Evolutionary conservation across 1,140 invertebrate genomes (phyloP), one percentile per base, ranked within the genome.

Genomic region (Lepidurus packardi): DNA sequence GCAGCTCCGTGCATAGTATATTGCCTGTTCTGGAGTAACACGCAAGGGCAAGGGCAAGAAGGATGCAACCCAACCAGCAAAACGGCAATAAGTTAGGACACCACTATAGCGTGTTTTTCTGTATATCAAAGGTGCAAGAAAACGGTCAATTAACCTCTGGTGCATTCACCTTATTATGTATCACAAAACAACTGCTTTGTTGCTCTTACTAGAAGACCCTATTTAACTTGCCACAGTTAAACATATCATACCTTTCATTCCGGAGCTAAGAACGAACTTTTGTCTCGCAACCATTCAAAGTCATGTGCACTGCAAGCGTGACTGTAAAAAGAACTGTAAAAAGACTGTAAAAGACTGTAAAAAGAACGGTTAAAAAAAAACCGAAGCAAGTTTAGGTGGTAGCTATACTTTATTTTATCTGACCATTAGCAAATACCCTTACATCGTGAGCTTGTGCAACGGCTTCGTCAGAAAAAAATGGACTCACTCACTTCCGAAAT

Each of bases 131-230:
- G 53, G 53, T 65, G 53, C 53, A 65, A 65, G 53, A 65, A 65
- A 65, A 65, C 53, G 53, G 16, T 65, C 53, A 65, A 65, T 65
- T 65, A 65, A 65, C 53, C 34, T 16, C 53, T 65, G 21, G 53
- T 65, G 13, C 53, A 16, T 65, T 65, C 53, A 65, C 53, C 53
- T 65, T 65, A 65, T 65, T 65, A 65, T 65, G 13, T 65, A 65
- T 65, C 21, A n/a, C 53, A 9, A 9, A 65, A 16, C 13, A 21
- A 9, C 53, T 13, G 53, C n/a, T 21, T 65, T 65, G 16, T 65
- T 9, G 53, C 21, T 7, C 53, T 16, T 7, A 13, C 53, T 9
- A 21, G 1, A n/a, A 7, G 53, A 34, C 34, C 34, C 34, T 4
- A 34, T 34, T 34, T 65, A 65, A 65, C 53, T n/a, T 65, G 53